Percentiles rank a stretch among this genome's conserved stretches.
These are phyloP conservation scores for Cichladusa arquata DNA, from an alignment of 2,113 vertebrate genomes.

Conservation along the genomic window DNA sequence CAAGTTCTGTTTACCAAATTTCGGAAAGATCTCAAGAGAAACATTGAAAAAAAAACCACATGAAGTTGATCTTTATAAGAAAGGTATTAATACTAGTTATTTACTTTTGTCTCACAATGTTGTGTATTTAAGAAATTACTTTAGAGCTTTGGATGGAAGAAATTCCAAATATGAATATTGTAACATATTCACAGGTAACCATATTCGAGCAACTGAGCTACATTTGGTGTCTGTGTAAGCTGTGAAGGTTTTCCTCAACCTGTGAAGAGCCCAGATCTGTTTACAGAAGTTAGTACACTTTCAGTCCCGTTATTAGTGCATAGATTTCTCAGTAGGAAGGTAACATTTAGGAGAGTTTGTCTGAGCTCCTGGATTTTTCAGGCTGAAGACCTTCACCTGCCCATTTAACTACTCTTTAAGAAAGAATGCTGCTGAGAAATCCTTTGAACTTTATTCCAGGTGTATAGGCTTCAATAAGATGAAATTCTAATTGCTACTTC, in stretches of 20 bases:
- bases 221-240: background rate
- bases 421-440: background rate
- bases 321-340: background rate
- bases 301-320: background rate
- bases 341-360: background rate
- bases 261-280: background rate
- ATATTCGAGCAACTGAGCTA: background rate
- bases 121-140: background rate
- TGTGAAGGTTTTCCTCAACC: background rate
- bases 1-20: background rate
- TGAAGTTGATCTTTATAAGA: background rate
- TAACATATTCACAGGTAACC: background rate
- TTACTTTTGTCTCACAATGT: background rate
- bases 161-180: background rate
- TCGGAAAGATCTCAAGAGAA: background rate
- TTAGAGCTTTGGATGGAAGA: background rate
- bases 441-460: background rate
- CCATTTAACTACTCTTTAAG: background rate
- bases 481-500: background rate
- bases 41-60: background rate
- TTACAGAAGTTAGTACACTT: background rate
- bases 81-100: background rate
- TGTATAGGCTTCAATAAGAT: background rate
- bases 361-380: background rate
- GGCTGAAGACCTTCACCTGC: background rate